Evolutionary conservation across 2,113 vertebrate genomes (phyloP).

Genomic region (Leptosomus discolor): DNA sequence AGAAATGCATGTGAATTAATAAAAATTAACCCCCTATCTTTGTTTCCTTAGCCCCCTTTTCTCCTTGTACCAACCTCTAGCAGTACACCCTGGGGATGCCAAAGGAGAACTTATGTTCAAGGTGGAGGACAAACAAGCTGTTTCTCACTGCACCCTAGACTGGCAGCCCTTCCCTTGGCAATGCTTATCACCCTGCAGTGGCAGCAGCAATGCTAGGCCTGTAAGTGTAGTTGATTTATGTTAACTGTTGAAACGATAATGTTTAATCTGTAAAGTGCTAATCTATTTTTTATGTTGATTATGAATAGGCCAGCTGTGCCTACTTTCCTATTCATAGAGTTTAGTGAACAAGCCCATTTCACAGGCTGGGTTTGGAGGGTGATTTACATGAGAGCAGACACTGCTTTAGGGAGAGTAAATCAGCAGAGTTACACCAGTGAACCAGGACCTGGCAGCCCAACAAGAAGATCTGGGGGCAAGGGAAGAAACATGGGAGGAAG

Average conservation of each 20-base stretch:
- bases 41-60: not conserved
- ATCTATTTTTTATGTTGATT: constrained; percentile 87
- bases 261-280: constrained; percentile 84
- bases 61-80: not conserved
- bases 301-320: constrained; percentile 83
- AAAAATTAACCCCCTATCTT: not conserved
- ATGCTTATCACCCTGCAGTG: not conserved
- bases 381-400: constrained; percentile 60
- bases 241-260: constrained; percentile 78
- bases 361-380: constrained; percentile 54
- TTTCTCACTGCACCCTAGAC: not conserved
- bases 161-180: not conserved
- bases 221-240: constrained; percentile 75
- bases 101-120: not conserved
- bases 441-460: not conserved
- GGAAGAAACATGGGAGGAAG: not conserved
- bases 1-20: not conserved
- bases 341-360: constrained; percentile 61
- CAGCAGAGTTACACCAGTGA: not conserved
- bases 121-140: not conserved
- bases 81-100: not conserved
- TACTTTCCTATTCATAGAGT: constrained; percentile 80
- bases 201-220: constrained; percentile 17
- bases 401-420: constrained; percentile 17
- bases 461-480: not conserved